Percentiles rank a stretch among this genome's conserved stretches.
These are phyloP conservation scores for Ptilorrhoa leucosticta DNA, from an alignment of 2,113 vertebrate species.

Conservation along the genomic window DNA sequence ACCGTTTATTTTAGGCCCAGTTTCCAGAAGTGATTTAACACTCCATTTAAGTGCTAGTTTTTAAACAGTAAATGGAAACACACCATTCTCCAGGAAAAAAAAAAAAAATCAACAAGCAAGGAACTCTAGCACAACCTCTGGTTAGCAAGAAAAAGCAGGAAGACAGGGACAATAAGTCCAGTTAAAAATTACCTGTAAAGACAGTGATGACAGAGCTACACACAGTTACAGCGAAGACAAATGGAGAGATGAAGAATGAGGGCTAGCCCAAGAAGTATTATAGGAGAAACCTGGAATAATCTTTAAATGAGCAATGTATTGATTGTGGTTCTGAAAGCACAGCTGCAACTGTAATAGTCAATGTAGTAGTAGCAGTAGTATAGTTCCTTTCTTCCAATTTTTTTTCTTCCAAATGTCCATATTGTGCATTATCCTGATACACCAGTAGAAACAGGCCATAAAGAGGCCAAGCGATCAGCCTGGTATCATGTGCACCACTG, in stretches of 20 bases:
- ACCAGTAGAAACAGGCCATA: background rate
- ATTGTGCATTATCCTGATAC: background rate
- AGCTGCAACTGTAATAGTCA: background rate
- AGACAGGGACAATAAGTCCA: background rate
- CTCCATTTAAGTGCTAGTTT: constrained; percentile 36
- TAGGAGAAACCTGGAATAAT: background rate
- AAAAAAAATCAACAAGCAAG: constrained; percentile 7
- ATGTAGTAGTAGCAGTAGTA: background rate
- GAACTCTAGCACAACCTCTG: background rate
- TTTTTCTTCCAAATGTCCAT: background rate
- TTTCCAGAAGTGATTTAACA: constrained; percentile 57
- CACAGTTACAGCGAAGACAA: background rate
- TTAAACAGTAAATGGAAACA: constrained; percentile 30
- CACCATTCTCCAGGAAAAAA: background rate
- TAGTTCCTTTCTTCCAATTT: background rate
- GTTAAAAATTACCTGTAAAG: background rate
- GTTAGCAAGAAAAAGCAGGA: background rate
- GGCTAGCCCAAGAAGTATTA: background rate
- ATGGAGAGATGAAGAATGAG: background rate
- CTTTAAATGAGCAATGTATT: background rate
- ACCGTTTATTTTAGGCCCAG: constrained; percentile 29
- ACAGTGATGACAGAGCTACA: background rate
- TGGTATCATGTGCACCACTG: background rate
- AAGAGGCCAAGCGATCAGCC: background rate
- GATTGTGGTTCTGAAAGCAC: background rate